Base-by-base conservation (phyloP, 2,888 invertebrate species). In the Embidobia sp. region DNA sequence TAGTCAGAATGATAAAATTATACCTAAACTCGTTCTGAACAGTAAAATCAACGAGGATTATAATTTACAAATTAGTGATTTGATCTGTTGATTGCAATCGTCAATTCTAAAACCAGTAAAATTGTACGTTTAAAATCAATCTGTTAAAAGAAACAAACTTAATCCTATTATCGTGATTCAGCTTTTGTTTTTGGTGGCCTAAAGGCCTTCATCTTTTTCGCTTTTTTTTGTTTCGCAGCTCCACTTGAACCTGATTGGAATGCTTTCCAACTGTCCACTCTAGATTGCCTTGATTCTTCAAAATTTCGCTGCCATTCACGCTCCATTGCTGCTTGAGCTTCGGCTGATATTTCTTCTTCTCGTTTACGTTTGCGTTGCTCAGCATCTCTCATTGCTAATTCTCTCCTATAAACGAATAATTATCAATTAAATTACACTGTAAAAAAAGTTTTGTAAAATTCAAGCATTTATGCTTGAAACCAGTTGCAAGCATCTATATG, bases 261-360 rank as follows among this genome's bases (percentile, higher is more conserved):
- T 19, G 93, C 95, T 85, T 97, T 96, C 97, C 97, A 97, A 88
- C 97, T 97, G 78, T 96, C 95, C 0, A 97, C 97, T 77, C 97
- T 92, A 84, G 94, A 96, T 91, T 97, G 97, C 77, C 97, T 92
- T 37, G 97, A 97, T 91, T 97, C 97, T 93, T 99, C 99, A 91
- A 98, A 99, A 91, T 99, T 99, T 88, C 98, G 97, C 80, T 98
- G 97, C 97, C 98, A 99, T 89, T 99, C 98, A 83, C 97, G 96
- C 86, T 98, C 97, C 46, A 95, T 91, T 73, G 97, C 95, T 72
- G 94, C 93, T 84, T 95, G 95, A 85, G 98, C 98, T 86, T 97
- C 98, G 61, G 96, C 96, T 73, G 97, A 96, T 53, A 97, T 94
- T 91, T 98, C 98, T 11, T 95, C 94, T 90, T 98, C 98, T 5